Percentiles rank a stretch among this genome's conserved stretches.
These are phyloP conservation scores for Pocillopora grandis DNA, from an alignment of 92 coral and sea anemone genomes.

Conservation along the genomic window DNA sequence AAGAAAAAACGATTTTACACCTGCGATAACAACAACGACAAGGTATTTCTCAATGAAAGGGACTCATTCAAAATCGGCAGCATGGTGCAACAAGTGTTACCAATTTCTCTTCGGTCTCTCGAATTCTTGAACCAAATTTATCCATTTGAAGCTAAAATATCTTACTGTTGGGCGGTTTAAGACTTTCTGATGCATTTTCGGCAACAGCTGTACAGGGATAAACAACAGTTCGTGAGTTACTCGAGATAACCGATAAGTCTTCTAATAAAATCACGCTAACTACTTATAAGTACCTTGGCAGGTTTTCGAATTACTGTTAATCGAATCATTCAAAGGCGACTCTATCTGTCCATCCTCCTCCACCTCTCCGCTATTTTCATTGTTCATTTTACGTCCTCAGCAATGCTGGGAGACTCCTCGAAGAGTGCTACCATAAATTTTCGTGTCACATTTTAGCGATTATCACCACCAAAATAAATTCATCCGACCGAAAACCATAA, in stretches of 20 bases:
- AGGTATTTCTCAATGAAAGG: too few relatives aligned
- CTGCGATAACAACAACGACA: too few relatives aligned
- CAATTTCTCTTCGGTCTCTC: conserved; percentile 67
- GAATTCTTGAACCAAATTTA: conserved; percentile 52
- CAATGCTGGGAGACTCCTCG: background rate
- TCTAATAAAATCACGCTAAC: conserved; percentile 9
- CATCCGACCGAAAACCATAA: too few relatives aligned
- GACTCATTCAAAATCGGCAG: background rate
- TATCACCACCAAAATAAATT: too few relatives aligned
- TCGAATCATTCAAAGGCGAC: background rate
- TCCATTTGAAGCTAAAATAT: conserved; percentile 62
- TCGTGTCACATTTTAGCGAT: conserved; percentile 21
- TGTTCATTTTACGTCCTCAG: background rate
- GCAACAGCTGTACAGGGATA: too few relatives aligned
- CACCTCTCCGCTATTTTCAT: conserved; percentile 11
- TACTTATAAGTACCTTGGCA: conserved; percentile 55
- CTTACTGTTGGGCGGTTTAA: too few relatives aligned
- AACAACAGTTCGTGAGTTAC: too few relatives aligned
- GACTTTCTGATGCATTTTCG: too few relatives aligned
- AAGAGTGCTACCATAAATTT: background rate
- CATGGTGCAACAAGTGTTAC: conserved; percentile 49
- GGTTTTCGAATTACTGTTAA: conserved; percentile 12
- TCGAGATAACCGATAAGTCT: too few relatives aligned
- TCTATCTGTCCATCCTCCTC: conserved; percentile 9
- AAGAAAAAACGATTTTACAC: too few relatives aligned